Evolutionary conservation across 1,140 invertebrate genomes (phyloP).

Genomic region (Ganaspis sp.): DNA sequence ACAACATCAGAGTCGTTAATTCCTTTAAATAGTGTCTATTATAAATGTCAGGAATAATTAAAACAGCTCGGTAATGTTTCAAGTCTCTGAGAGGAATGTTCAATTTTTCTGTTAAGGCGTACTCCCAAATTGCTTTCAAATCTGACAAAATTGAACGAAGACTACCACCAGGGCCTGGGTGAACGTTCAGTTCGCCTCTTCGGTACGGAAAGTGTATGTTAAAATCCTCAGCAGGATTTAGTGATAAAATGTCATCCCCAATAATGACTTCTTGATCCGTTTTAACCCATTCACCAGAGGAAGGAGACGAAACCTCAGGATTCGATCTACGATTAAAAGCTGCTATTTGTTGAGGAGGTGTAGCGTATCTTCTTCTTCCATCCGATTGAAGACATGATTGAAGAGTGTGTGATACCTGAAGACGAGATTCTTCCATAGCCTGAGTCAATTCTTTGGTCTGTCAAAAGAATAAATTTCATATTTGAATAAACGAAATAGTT

Average conservation of each 20-base stretch:
- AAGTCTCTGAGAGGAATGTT: slow-evolving; percentile 87
- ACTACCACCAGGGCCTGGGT: slow-evolving; percentile 88
- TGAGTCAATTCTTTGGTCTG: slow-evolving; percentile 81
- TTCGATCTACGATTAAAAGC: slow-evolving; percentile 87
- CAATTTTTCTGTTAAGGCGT: slow-evolving; percentile 85
- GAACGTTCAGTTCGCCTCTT: slow-evolving; percentile 91
- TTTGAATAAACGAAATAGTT: no score
- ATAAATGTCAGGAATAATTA: slow-evolving; percentile 95
- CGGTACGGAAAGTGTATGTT: slow-evolving; percentile 93
- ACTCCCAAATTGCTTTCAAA: slow-evolving; percentile 90
- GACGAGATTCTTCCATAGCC: slow-evolving; percentile 88
- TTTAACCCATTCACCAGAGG: slow-evolving; percentile 79
- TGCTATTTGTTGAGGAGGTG: slow-evolving; percentile 90
- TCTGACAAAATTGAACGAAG: slow-evolving; percentile 89
- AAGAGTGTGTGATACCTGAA: slow-evolving; percentile 88
- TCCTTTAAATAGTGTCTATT: slow-evolving; percentile 91
- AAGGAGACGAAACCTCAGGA: slow-evolving; percentile 79
- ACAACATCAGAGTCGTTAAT: slow-evolving; percentile 87
- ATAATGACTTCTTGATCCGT: slow-evolving; percentile 80
- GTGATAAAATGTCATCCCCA: slow-evolving; percentile 84
- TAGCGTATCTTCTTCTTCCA: slow-evolving; percentile 87
- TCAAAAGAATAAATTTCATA: slow-evolving; percentile 39
- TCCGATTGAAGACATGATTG: slow-evolving; percentile 90
- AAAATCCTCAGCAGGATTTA: slow-evolving; percentile 85
- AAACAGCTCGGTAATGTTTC: slow-evolving; percentile 89